Evolutionary conservation across 35 echinoderm and acorn worm genomes (phyloP), one percentile per base, ranked within the genome.

Genomic region (Apostichopus japonicus): DNA sequence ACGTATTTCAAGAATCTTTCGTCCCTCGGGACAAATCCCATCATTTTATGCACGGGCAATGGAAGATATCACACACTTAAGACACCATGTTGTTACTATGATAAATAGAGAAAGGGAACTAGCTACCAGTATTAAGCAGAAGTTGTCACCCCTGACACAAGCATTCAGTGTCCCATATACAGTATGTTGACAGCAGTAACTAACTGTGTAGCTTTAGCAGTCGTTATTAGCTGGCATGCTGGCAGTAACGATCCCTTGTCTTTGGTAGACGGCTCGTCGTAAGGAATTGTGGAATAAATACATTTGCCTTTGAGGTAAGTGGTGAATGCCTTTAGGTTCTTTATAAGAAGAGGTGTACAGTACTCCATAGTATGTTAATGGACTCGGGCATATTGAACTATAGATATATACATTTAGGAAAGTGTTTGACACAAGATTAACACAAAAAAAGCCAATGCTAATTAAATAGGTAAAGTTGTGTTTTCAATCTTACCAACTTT

Each of bases 201-300:
- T 80, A 80, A 83, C 44, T 54, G 23, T 83, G 24, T 55, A 83
- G 44, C 79, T 83, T 83, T 17, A 83, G 19, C 54, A 54, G 79
- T 19, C n/a, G 19, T 55, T 52, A 83, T 83, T 83, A 83, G 54
- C 54, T 83, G 44, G 79, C 54, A 55, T 83, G 79, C 79, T 14
- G 33, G 79, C 79, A 83, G 24, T 55, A 55, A 83, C 23, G 51
- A 54, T 83, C 27, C 51, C 11, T 17, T 17, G 54, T 83, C 79
- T 83, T 54, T 54, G 79, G 79, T 83, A 83, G 79, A 83, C 54
- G 51, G 54, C 44, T 44, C 33, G 33, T 55, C 33, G 44, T 54
- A 83, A 54, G 24, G 79, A 83, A 55, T 83, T 83, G 24, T 83
- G 79, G 79, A 83, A 83, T 83, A 83, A 44, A 83, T 83, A 83